Evolutionary conservation across 2,113 vertebrate genomes (phyloP).

Genomic region (Microtus montanus): DNA sequence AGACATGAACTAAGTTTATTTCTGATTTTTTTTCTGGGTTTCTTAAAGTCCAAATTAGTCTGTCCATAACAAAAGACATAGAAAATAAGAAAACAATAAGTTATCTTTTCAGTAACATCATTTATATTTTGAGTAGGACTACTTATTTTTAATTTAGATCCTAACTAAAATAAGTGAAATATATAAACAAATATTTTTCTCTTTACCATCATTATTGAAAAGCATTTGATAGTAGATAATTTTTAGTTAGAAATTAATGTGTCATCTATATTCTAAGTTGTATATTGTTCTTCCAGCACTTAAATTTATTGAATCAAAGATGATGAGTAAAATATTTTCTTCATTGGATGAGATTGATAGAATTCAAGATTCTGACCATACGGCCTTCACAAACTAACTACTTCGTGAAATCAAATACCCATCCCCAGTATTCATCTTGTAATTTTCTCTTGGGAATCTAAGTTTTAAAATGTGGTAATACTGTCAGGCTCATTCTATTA

Average conservation of each 20-base stretch:
- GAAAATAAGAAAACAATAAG: neutral
- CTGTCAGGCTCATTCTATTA: rapidly evolving
- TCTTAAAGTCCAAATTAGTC: neutral
- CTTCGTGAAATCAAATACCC: neutral
- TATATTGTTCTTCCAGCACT: neutral
- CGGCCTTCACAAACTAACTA: neutral
- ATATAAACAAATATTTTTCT: neutral
- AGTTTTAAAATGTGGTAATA: neutral
- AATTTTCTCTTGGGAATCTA: neutral
- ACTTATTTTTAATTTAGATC: neutral
- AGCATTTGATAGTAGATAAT: neutral
- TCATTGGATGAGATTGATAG: neutral
- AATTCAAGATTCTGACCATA: neutral
- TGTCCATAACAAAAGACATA: neutral
- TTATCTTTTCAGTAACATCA: neutral
- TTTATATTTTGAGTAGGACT: neutral
- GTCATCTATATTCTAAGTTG: neutral
- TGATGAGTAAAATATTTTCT: neutral
- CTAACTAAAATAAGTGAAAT: neutral
- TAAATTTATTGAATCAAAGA: neutral
- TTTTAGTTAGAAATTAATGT: neutral
- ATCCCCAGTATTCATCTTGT: neutral
- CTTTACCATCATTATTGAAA: neutral
- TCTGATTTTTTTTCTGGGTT: neutral
- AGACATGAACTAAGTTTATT: neutral